phyloP scores from a whole-genome alignment of 2,113 vertebrate species.

The Lichenostomus cassidix region DNA sequence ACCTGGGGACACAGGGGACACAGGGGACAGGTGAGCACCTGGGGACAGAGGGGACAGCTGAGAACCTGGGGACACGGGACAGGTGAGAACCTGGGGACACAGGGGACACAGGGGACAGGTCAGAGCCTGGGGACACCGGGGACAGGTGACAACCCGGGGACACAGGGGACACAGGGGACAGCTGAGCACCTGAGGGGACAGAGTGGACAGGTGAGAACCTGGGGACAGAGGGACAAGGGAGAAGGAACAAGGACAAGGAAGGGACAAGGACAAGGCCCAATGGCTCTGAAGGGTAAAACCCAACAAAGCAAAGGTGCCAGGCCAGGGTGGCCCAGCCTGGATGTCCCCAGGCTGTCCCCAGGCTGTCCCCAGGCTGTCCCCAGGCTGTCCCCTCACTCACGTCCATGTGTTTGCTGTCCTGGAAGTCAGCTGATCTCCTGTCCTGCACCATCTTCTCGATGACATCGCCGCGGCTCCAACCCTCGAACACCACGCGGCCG shows the following conservation, averaged over 20 bases:
- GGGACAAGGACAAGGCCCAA: neutral
- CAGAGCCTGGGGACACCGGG: too few relatives aligned
- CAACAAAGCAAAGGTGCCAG: too few relatives aligned
- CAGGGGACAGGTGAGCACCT: too few relatives aligned
- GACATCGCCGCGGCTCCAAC: conserved; percentile 88
- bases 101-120: too few relatives aligned
- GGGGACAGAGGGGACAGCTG: conserved; percentile 68
- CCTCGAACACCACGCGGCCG: conserved; percentile 87
- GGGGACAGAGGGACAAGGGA: neutral
- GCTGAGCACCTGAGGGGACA: too few relatives aligned
- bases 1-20: conserved; percentile 51
- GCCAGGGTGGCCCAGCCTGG: too few relatives aligned
- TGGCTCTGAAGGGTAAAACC: neutral
- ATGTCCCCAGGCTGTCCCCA: too few relatives aligned
- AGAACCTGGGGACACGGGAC: conserved; percentile 39
- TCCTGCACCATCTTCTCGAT: conserved; percentile 94
- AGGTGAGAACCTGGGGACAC: conserved; percentile 47
- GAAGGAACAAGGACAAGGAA: too few relatives aligned
- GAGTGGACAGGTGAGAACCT: neutral
- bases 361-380: too few relatives aligned
- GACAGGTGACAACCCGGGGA: neutral
- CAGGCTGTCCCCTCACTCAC: conserved; percentile 72
- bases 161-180: neutral
- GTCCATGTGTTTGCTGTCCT: conserved; percentile 85
- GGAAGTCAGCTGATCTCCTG: conserved; percentile 85